Evolutionary conservation across 2,113 vertebrate genomes (phyloP), one percentile per base, ranked within the genome.

Genomic region (Labeo catla): DNA sequence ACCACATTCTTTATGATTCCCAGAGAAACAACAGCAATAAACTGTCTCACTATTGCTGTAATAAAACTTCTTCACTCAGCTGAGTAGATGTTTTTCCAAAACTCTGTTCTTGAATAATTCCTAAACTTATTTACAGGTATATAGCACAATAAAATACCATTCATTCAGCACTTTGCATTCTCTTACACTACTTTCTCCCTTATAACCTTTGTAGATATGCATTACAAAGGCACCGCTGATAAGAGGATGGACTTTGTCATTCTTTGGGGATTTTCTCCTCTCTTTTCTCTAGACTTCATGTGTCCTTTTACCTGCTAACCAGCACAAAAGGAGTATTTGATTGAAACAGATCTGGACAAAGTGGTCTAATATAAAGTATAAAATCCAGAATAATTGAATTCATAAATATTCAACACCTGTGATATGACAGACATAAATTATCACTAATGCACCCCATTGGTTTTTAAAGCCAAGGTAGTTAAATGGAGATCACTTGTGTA

Each of bases 1-100:
- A 34, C 23, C 23, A 36, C 23, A 68, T 10, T 36, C 8, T 52
- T 82, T 68, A 82, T 68, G 80, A 50, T 21, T 82, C 43, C 80
- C 63, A 63, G 78, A 63, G 36, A 61, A 80, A 45, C 50, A 80
- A 23, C 8, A 77, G 49, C 47, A 23, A 54, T 77, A 77, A 77
- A 54, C 47, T 36, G 23, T 54, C 74, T 54, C 7, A 21, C 16
- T 54, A 28, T 54, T 54, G 45, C 45, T 74, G 5, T 76, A 76
- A 76, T 76, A 76, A 76, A 76, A 50, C 45, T 13, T 49, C 19
- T 73, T 11, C 6, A 49, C 5, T 49, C 4, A 23, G 72, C 49
- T 77, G 49, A 77, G 54, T 49, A 77, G 47, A 0, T n/a, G 10
- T 15, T 54, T 36, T 77, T 77, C 49, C 12, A 77, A 54, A 34